Percentiles rank a stretch among this genome's conserved stretches.
phyloP scores from a whole-genome alignment of 2,888 invertebrate genomes.

The Cryptus armator region DNA sequence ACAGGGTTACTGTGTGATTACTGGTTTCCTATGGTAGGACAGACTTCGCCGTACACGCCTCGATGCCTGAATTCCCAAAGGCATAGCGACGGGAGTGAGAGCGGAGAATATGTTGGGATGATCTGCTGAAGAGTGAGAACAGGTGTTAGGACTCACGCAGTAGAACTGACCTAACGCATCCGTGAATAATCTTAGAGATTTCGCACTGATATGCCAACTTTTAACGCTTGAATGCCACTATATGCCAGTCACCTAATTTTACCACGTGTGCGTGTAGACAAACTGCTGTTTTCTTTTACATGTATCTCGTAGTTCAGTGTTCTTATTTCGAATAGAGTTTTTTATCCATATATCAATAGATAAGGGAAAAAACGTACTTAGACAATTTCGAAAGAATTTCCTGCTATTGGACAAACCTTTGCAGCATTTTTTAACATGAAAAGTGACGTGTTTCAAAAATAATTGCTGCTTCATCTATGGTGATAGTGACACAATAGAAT shows the following conservation, averaged over 20 bases:
- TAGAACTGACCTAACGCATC: constrained; percentile 43
- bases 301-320: too few species aligned
- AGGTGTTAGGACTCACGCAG: constrained; percentile 9
- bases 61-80: constrained; percentile 72
- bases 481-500: too few species aligned
- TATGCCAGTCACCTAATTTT: not conserved
- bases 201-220: not conserved
- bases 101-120: constrained; percentile 17
- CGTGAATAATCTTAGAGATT: constrained; percentile 40
- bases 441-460: too few species aligned
- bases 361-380: too few species aligned
- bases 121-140: constrained; percentile 8
- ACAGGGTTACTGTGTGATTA: constrained; percentile 79
- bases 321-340: too few species aligned
- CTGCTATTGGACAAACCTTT: too few species aligned
- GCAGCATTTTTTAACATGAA: too few species aligned
- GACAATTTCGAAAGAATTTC: too few species aligned
- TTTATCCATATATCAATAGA: too few species aligned
- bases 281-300: too few species aligned
- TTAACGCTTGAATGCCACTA: not conserved
- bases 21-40: constrained; percentile 80
- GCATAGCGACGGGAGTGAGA: constrained; percentile 62
- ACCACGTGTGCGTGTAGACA: too few species aligned
- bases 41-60: constrained; percentile 64
- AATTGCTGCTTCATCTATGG: too few species aligned